These are phyloP conservation scores for Bradypodion pumilum DNA, from an alignment of 2,797 vertebrate species.

Conservation along the genomic window DNA sequence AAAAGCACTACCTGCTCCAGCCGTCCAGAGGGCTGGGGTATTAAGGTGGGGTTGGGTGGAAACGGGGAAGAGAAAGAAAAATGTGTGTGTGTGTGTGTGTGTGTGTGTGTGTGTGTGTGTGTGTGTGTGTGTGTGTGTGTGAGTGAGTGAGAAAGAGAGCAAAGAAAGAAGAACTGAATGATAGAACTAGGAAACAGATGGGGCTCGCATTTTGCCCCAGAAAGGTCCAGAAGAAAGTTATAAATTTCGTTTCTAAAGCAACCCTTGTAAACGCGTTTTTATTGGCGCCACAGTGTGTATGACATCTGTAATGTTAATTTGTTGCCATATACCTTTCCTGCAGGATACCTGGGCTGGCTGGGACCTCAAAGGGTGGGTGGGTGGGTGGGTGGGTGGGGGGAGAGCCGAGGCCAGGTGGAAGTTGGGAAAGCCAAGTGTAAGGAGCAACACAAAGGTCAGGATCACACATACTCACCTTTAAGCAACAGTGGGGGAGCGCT, in stretches of 20 bases:
- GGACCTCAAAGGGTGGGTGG: constrained; percentile 12
- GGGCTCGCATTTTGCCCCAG: constrained; percentile 74
- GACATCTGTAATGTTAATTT: constrained; percentile 80
- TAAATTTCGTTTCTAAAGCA: constrained; percentile 81
- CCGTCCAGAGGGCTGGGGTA: constrained; percentile 65
- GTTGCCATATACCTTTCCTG: constrained; percentile 71
- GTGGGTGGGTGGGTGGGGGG: neutral
- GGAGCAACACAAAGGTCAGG: too few relatives aligned
- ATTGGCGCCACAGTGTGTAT: constrained; percentile 78
- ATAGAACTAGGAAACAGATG: constrained; percentile 81
- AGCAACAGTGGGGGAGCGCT: constrained; percentile 36
- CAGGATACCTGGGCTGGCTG: constrained; percentile 70
- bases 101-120: too few relatives aligned
- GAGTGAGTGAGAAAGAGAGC: neutral
- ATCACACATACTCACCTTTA: neutral
- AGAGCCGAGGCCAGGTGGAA: constrained; percentile 48
- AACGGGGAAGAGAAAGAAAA: too few relatives aligned
- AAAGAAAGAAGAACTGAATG: constrained; percentile 73
- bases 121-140: too few relatives aligned
- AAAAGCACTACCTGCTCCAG: constrained; percentile 80
- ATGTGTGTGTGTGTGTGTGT: too few relatives aligned
- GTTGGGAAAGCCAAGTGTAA: neutral
- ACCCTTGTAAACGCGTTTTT: constrained; percentile 80
- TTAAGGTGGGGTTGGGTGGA: neutral
- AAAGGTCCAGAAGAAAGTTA: constrained; percentile 81